phyloP scores from a whole-genome alignment of 1,140 invertebrate genomes.

The Bursaphelenchus mucronatus region DNA sequence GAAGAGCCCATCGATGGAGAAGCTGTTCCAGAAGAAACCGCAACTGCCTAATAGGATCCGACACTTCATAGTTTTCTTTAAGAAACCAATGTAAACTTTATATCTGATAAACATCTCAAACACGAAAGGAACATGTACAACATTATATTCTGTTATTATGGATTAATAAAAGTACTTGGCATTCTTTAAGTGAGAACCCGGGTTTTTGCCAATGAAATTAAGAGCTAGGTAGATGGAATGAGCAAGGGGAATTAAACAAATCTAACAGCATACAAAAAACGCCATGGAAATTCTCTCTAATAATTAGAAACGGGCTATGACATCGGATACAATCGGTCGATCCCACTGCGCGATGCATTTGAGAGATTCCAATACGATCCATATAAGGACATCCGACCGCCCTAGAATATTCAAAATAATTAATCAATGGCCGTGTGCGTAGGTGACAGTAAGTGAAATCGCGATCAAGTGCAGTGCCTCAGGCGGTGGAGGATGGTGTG shows the following conservation, averaged over 20 bases:
- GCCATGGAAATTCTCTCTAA: not conserved
- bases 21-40: not conserved
- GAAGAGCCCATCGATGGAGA: conserved; percentile 15
- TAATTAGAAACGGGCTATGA: not conserved
- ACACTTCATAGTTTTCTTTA: not conserved
- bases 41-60: no score
- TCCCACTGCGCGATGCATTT: conserved; percentile 17
- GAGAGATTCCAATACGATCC: conserved; percentile 58
- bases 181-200: not conserved
- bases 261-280: conserved; percentile 7
- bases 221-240: conserved; percentile 14
- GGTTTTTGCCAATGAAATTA: not conserved
- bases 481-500: conserved; percentile 16
- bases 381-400: conserved; percentile 52
- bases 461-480: conserved; percentile 1
- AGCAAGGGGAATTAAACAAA: conserved; percentile 3
- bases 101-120: conserved; percentile 4
- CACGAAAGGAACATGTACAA: conserved; percentile 6
- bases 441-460: not conserved
- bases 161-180: conserved; percentile 1
- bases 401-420: conserved; percentile 28
- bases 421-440: not conserved
- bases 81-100: not conserved
- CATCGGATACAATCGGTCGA: not conserved
- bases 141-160: conserved; percentile 4